phyloP scores from a whole-genome alignment of 2,113 vertebrate species.

The Vicugna pacos region DNA sequence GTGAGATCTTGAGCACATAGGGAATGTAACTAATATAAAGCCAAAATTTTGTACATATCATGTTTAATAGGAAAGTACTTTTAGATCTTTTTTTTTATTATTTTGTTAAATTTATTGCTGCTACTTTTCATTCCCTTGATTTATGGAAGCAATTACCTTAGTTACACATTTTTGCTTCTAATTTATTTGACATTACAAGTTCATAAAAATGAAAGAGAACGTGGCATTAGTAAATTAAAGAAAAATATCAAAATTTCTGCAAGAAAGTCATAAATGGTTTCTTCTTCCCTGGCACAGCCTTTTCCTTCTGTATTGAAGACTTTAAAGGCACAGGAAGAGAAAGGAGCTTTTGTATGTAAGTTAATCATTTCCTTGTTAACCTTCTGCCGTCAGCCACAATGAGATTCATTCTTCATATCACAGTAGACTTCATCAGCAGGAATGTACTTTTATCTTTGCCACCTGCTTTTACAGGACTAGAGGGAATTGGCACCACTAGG shows the following conservation, averaged over 20 bases:
- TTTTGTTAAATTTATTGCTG: conserved; percentile 54
- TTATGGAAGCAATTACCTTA: conserved; percentile 44
- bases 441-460: conserved; percentile 81
- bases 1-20: background rate
- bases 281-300: background rate
- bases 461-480: conserved; percentile 78
- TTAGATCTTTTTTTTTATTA: conserved; percentile 17
- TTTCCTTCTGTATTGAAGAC: conserved; percentile 17
- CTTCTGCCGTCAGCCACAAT: conserved; percentile 80
- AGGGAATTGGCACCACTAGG: conserved; percentile 78
- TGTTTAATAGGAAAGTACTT: background rate
- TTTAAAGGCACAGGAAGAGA: conserved; percentile 61
- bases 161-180: conserved; percentile 23
- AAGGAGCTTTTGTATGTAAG: conserved; percentile 59
- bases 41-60: background rate
- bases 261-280: background rate
- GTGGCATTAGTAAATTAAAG: conserved; percentile 50
- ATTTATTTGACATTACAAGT: conserved; percentile 59
- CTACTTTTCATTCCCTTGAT: conserved; percentile 16
- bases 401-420: conserved; percentile 82
- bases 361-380: conserved; percentile 85
- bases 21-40: background rate
- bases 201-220: conserved; percentile 66
- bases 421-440: conserved; percentile 80
- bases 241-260: conserved; percentile 21